Evolutionary conservation across 2,888 invertebrate species (phyloP).

Genomic region (Oligia latruncula): DNA sequence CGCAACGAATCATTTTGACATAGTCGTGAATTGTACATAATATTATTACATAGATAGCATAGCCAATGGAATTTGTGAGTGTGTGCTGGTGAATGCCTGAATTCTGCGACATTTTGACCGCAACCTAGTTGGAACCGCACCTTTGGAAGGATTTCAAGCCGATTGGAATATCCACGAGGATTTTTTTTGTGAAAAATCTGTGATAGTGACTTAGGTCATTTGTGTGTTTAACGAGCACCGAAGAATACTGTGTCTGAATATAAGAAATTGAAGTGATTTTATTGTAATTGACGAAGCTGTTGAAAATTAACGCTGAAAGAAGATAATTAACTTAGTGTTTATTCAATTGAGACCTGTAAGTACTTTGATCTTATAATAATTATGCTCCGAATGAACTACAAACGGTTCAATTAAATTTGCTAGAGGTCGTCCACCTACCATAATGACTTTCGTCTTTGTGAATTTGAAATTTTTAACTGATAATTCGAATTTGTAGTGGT

Average conservation of each 20-base stretch:
- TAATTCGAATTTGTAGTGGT: no score
- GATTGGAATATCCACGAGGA: slow-evolving; percentile 64
- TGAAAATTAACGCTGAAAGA: slow-evolving; percentile 57
- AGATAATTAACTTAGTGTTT: slow-evolving; percentile 40
- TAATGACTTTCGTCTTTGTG: slow-evolving; percentile 1
- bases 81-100: slow-evolving; percentile 80
- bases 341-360: slow-evolving; percentile 52
- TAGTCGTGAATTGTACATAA: slow-evolving; percentile 75
- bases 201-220: slow-evolving; percentile 77
- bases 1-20: slow-evolving; percentile 76
- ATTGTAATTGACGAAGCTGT: slow-evolving; percentile 61
- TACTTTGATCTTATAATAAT: slow-evolving; percentile 32
- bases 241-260: slow-evolving; percentile 68
- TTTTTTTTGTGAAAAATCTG: slow-evolving; percentile 75
- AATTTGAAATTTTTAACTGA: slow-evolving; percentile 12
- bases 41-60: slow-evolving; percentile 72
- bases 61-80: slow-evolving; percentile 81
- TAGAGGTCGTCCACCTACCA: slow-evolving; percentile 20
- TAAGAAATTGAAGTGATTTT: slow-evolving; percentile 62
- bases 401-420: slow-evolving; percentile 1
- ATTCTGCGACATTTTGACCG: slow-evolving; percentile 77
- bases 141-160: slow-evolving; percentile 68
- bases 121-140: slow-evolving; percentile 75
- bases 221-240: slow-evolving; percentile 61
- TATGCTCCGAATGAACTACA: background rate